A percentile compares a stretch with the other conserved stretches of the same genome.
Evolutionary conservation across 2,113 vertebrate species (phyloP).

Genomic region (Mixornis gularis): DNA sequence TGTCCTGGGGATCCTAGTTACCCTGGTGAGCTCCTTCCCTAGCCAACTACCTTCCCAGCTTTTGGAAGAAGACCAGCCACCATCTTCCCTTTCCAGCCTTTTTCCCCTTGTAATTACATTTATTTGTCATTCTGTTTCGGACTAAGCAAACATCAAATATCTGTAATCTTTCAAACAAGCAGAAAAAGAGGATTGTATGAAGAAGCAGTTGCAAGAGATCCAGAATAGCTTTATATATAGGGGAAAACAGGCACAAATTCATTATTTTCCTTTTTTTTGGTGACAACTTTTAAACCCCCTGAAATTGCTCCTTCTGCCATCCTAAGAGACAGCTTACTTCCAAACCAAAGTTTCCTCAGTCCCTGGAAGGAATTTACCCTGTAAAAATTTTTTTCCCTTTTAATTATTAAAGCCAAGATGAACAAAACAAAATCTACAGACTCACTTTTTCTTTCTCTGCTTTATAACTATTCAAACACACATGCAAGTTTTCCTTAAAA

Average conservation of each 20-base stretch:
- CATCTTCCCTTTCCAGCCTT: neutral
- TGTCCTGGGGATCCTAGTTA: neutral
- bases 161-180: neutral
- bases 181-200: neutral
- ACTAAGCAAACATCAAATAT: neutral
- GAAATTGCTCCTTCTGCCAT: accelerated
- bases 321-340: neutral
- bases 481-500: neutral
- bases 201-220: neutral
- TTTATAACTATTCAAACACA: neutral
- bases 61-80: neutral
- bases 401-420: neutral
- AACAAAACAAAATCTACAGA: neutral
- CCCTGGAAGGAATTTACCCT: neutral
- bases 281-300: neutral
- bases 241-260: neutral
- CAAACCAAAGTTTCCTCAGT: neutral
- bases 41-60: neutral
- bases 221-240: neutral
- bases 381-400: neutral
- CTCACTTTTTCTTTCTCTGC: neutral
- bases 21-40: neutral
- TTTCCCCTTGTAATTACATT: neutral
- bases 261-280: neutral
- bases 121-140: neutral